Evolutionary conservation across 2,113 vertebrate species (phyloP), one percentile per base, ranked within the genome.

Genomic region (Peromyscus leucopus): DNA sequence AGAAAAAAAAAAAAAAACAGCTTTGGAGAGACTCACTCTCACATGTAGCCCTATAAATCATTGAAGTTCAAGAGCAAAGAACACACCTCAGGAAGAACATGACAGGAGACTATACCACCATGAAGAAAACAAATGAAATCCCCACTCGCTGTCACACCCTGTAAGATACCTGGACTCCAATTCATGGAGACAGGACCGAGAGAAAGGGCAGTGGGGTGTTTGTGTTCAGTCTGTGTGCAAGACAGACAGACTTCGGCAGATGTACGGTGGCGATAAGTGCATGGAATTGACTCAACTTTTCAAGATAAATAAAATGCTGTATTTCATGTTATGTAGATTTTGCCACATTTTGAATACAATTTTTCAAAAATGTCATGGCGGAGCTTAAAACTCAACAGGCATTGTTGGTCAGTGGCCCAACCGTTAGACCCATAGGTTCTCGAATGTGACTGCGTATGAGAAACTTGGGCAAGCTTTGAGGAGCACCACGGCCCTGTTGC

Each of bases 21-120:
- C 65, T 71, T 16, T 22, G 65, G 90, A 86, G 46, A 90, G 65
- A 90, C 6, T 15, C n/a, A 71, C 13, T 72, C 22, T 65, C 63
- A 92, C 33, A 8, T 39, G 42, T 7, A 83, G 36, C 46, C 46
- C 93, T n/a, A 7, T 48, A 80, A 79, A 22, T 75, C 63, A 36
- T 17, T 92, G 28, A 84, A 75, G 39, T 94, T 92, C 48, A 94
- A 71, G 9, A 36, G 63, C 80, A 90, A 76, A 93, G 39, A 94
- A 86, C 63, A 90, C 79, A 57, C 26, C 42, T 46, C 28, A 96
- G n/a, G 78, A 90, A n/a, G 72, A 48, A 48, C 39, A 88, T 51
- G 17, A 89, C 26, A 75, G 12, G 39, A 42, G 79, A 78, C 51
- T 90, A 80, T 39, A 21, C 24, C 74, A 16, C 91, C 63, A 31